These are phyloP conservation scores for Zosterops lateralis DNA, from an alignment of 2,113 vertebrate genomes.

Conservation along the genomic window DNA sequence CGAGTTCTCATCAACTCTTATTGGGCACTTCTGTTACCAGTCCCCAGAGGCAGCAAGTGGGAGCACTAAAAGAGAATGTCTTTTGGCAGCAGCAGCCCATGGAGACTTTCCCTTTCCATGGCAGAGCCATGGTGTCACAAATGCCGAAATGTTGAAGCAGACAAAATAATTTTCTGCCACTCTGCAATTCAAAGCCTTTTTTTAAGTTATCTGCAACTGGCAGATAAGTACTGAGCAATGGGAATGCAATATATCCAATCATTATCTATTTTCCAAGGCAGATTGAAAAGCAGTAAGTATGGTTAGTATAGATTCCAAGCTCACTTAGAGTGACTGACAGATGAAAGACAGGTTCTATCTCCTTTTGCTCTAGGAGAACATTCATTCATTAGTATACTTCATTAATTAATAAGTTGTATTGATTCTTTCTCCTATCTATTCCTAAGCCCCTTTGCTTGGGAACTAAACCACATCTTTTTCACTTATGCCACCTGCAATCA, in stretches of 20 bases:
- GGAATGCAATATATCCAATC: neutral
- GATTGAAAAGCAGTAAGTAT: neutral
- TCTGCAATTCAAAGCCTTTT: neutral
- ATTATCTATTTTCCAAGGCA: neutral
- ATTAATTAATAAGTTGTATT: neutral
- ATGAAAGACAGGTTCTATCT: neutral
- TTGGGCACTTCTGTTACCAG: neutral
- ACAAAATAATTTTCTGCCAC: neutral
- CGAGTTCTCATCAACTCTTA: neutral
- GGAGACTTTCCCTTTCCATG: neutral
- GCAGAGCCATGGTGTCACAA: neutral
- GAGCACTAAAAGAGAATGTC: neutral
- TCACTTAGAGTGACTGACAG: neutral
- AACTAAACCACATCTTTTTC: neutral
- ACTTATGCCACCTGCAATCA: neutral
- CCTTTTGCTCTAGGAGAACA: neutral
- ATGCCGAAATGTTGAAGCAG: neutral
- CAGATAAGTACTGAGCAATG: neutral
- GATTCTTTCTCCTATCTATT: neutral
- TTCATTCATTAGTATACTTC: neutral
- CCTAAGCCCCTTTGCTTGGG: neutral
- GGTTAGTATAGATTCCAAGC: neutral
- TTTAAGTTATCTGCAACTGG: neutral
- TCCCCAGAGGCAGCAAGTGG: neutral
- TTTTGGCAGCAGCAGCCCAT: neutral